Evolutionary conservation across 2,113 vertebrate genomes (phyloP).

Genomic region (Atlantisia rogersi): DNA sequence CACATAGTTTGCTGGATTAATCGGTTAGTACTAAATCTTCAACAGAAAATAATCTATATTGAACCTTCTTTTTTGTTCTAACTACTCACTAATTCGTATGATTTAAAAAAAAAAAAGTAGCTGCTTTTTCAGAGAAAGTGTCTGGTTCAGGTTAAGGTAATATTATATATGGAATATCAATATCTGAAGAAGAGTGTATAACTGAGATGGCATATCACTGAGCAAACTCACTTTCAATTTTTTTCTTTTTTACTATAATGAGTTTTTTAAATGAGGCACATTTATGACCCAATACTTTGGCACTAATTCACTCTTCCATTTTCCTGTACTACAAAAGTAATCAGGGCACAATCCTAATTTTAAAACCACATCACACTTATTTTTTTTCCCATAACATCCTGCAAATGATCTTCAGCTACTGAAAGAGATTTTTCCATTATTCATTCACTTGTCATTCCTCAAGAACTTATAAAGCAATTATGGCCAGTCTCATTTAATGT

Average conservation of each 20-base stretch:
- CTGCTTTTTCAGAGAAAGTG: not conserved
- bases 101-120: not conserved
- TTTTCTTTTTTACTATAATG: not conserved
- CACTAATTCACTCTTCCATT: not conserved
- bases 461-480: not conserved
- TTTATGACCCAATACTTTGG: not conserved
- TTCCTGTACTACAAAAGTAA: not conserved
- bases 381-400: not conserved
- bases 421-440: not conserved
- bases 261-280: not conserved
- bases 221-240: not conserved
- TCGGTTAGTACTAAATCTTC: not conserved
- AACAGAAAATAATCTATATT: not conserved
- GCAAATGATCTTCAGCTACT: not conserved
- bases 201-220: accelerated
- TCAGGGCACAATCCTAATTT: not conserved
- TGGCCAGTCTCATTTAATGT: not conserved
- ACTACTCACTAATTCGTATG: not conserved
- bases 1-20: not conserved
- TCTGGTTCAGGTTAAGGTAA: not conserved
- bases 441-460: not conserved
- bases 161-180: not conserved
- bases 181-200: not conserved
- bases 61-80: not conserved
- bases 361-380: not conserved